A percentile compares a stretch with the other conserved stretches of the same genome.
phyloP scores from a whole-genome alignment of 2,113 vertebrate genomes.

The Pionites leucogaster region DNA sequence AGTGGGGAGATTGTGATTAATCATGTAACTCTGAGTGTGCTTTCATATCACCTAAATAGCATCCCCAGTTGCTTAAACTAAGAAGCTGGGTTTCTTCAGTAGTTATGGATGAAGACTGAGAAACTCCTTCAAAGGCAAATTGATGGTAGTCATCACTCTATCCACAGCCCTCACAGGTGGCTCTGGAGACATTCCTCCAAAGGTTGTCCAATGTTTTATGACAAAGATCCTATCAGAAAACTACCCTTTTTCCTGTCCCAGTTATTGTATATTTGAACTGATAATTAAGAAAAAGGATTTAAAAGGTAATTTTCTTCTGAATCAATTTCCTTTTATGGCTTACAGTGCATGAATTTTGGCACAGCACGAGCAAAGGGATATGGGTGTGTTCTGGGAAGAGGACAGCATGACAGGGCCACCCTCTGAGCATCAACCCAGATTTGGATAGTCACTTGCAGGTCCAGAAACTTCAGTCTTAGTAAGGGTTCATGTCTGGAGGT shows the following conservation, averaged over 20 bases:
- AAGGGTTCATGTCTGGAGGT: not conserved
- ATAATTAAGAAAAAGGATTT: not conserved
- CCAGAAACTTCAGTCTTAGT: not conserved
- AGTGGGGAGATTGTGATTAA: not conserved
- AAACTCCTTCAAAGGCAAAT: not conserved
- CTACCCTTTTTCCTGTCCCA: not conserved
- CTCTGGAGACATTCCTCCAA: not conserved
- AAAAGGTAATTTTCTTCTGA: not conserved
- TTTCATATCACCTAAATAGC: not conserved
- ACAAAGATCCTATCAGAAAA: not conserved
- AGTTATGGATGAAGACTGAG: not conserved
- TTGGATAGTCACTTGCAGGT: not conserved
- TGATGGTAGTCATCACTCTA: not conserved
- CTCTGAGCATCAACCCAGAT: not conserved
- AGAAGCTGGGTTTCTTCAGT: not conserved
- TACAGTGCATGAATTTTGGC: not conserved
- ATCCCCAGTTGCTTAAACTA: not conserved
- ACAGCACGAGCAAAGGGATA: not conserved
- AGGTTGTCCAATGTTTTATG: not conserved
- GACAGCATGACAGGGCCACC: not conserved
- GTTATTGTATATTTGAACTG: not conserved
- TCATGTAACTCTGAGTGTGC: not conserved
- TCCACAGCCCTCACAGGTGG: not conserved
- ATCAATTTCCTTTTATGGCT: not conserved
- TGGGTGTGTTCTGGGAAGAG: not conserved